A percentile compares a stretch with the other conserved stretches of the same genome.
These are phyloP conservation scores for Holcopasites calliopsidis DNA, from an alignment of 1,140 invertebrate genomes.

Conservation along the genomic window DNA sequence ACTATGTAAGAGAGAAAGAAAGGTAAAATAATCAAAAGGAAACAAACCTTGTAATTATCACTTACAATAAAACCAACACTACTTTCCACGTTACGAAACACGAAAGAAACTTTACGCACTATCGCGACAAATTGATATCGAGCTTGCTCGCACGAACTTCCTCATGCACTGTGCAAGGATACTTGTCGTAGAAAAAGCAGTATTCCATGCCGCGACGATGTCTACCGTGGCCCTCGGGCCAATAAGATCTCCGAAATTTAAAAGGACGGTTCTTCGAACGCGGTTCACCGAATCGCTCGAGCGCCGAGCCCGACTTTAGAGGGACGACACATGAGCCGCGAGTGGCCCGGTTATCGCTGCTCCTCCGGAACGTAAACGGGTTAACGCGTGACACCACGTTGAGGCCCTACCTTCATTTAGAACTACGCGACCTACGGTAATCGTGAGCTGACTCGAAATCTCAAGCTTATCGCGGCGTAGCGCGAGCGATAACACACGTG, in stretches of 20 bases:
- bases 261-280: no score
- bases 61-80: no score
- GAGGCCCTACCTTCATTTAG: not conserved
- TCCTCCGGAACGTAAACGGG: not conserved
- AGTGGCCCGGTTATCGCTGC: not conserved
- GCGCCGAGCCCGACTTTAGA: not conserved
- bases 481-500: not conserved
- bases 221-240: not conserved
- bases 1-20: no score
- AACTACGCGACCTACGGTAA: constrained; percentile 5
- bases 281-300: no score
- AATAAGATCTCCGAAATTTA: not conserved
- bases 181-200: not conserved
- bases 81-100: no score
- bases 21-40: no score
- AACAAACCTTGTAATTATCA: no score
- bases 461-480: not conserved
- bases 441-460: not conserved
- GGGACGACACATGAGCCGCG: not conserved
- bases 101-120: no score
- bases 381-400: not conserved
- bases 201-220: not conserved
- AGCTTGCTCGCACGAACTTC: no score
- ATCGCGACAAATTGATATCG: no score
- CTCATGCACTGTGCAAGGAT: not conserved